Evolutionary conservation across 2,888 invertebrate genomes (phyloP).

Genomic region (Morpho achilles): DNA sequence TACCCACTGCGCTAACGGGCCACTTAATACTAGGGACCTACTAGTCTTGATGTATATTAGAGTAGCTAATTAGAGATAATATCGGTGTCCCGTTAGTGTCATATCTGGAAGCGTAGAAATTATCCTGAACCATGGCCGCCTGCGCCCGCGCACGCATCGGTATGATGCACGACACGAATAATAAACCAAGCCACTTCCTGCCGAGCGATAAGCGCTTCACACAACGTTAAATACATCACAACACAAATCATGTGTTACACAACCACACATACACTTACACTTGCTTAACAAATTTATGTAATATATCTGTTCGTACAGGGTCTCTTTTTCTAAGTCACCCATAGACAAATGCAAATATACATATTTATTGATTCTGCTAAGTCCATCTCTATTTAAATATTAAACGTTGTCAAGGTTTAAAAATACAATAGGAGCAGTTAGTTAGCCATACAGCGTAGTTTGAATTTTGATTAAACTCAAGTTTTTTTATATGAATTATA

Average conservation of each 20-base stretch:
- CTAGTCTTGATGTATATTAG: conserved; percentile 6
- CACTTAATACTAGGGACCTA: background rate
- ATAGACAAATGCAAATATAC: conserved; percentile 24
- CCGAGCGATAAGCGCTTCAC: conserved; percentile 67
- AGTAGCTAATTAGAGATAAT: conserved; percentile 41
- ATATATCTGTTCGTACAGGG: conserved; percentile 24
- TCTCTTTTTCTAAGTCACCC: conserved; percentile 20
- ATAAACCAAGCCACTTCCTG: conserved; percentile 77
- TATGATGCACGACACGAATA: conserved; percentile 76
- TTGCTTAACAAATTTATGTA: conserved; percentile 28
- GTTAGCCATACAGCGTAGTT: background rate
- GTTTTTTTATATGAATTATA: no score
- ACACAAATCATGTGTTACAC: conserved; percentile 44
- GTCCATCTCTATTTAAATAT: conserved; percentile 30
- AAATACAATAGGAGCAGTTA: conserved; percentile 22
- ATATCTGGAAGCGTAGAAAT: conserved; percentile 52
- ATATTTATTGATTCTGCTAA: conserved; percentile 31
- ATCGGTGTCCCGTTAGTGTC: conserved; percentile 62
- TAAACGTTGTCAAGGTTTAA: conserved; percentile 21
- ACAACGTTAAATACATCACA: conserved; percentile 47
- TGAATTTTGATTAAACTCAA: background rate
- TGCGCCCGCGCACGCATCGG: conserved; percentile 49
- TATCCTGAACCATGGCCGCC: conserved; percentile 54
- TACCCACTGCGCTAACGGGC: no score
- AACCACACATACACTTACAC: conserved; percentile 37